These are phyloP conservation scores for Aphis gossypii DNA, from an alignment of 1,140 invertebrate species.

Conservation along the genomic window DNA sequence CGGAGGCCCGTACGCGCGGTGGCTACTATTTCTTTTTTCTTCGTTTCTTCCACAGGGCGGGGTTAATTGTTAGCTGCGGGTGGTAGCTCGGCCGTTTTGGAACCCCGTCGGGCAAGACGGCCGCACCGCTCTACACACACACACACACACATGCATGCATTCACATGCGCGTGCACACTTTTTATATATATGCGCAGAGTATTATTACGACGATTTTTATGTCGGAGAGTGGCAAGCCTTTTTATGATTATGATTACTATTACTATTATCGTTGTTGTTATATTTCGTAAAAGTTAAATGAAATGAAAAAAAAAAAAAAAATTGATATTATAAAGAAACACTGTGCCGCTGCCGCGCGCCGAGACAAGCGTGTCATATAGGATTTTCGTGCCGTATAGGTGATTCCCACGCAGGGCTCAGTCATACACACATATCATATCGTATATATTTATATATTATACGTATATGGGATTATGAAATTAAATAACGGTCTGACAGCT, in stretches of 20 bases:
- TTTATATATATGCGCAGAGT: background rate
- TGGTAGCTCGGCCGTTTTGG: conserved; percentile 39
- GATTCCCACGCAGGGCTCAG: conserved; percentile 41
- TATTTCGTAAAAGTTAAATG: background rate
- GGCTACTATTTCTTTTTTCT: conserved; percentile 50
- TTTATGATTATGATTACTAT: conserved; percentile 20
- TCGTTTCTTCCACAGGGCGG: conserved; percentile 14
- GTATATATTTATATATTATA: background rate
- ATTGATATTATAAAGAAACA: conserved; percentile 45
- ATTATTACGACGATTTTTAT: background rate
- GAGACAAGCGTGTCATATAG: conserved; percentile 45
- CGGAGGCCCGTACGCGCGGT: background rate
- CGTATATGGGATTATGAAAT: conserved; percentile 25
- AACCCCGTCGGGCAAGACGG: conserved; percentile 36
- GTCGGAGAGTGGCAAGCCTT: conserved; percentile 41
- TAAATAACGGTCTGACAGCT: conserved; percentile 54
- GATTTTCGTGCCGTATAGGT: background rate
- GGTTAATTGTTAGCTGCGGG: conserved; percentile 57
- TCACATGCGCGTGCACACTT: background rate
- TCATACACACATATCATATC: background rate
- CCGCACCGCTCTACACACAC: background rate
- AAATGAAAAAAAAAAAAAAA: background rate
- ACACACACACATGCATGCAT: background rate
- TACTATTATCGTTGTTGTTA: background rate
- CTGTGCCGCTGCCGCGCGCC: background rate